Percentiles rank a stretch among this genome's conserved stretches.
These are phyloP conservation scores for Junonia oenone DNA, from an alignment of 2,888 invertebrate genomes.

Conservation along the genomic window DNA sequence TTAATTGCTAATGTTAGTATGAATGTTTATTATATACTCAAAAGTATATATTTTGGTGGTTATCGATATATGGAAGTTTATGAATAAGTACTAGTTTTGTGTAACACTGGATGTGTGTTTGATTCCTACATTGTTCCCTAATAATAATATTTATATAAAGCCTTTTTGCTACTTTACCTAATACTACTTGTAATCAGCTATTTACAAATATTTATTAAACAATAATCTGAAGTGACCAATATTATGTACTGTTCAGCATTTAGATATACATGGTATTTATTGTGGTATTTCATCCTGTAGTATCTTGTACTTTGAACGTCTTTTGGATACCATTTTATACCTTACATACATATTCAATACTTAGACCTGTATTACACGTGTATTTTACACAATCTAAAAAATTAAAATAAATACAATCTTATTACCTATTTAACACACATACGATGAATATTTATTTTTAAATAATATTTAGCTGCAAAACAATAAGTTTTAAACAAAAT, in stretches of 20 bases:
- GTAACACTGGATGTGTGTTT: constrained; percentile 18
- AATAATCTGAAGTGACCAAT: constrained; percentile 25
- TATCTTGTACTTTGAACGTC: constrained; percentile 15
- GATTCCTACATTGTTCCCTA: constrained; percentile 24
- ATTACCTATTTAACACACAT: neutral
- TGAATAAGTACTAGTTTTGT: constrained; percentile 15
- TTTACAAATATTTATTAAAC: constrained; percentile 12
- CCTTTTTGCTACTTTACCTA: constrained; percentile 15
- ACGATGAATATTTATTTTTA: neutral
- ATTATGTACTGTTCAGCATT: constrained; percentile 21
- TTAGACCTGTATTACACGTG: neutral
- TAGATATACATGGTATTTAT: constrained; percentile 16
- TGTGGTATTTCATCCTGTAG: constrained; percentile 18
- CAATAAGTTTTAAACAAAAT: neutral
- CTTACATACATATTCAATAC: constrained; percentile 5
- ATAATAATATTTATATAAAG: constrained; percentile 11
- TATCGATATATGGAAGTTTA: constrained; percentile 10
- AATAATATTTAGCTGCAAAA: neutral
- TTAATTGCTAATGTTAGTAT: constrained; percentile 3
- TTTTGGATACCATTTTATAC: constrained; percentile 27
- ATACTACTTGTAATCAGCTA: constrained; percentile 12
- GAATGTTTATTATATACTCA: constrained; percentile 10
- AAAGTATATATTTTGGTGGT: constrained; percentile 19
- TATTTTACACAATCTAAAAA: neutral
- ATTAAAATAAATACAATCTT: neutral